Base-by-base conservation (phyloP, 2,113 vertebrate species). In the Corythoichthys haematopterus region DNA sequence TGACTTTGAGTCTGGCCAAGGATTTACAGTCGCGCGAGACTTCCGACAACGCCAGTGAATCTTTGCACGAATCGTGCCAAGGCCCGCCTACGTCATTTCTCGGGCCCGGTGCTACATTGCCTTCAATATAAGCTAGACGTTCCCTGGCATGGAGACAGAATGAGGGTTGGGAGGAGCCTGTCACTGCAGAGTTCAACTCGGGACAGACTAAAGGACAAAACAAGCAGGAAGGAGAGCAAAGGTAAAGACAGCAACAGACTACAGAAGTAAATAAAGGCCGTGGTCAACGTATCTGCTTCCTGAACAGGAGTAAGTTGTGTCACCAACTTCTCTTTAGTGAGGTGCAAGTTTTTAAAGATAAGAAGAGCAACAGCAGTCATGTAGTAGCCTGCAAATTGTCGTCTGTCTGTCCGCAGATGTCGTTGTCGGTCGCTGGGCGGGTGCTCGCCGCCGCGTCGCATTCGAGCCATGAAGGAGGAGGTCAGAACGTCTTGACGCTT, bases 191-290 rank as follows among this genome's bases (percentile, higher is more conserved):
- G 85, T 80, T 77, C 66, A 83, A 66, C 12, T 70, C 65, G 84
- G 88, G 89, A 89, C 88, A 78, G 79, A 82, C 82, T 86, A 86
- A 91, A 93, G 92, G 91, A 83, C 90, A 89, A 84, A 57, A 88
- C 83, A 65, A 79, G 61, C 70, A 62, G 71, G 48, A 76, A 78
- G 50, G 57, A 79, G 48, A 76, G 76, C 43, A 62, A 80, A 68
- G 62, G 40, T 16, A 46, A 47, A 35, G 46, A 2, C 14, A 67
- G 2, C 28, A 35, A 52, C 37, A 0, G 1, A 15, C 5, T 38
- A 11, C 14, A 56, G 62, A 57, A 37, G 45, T 28, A n/a, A 74
- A 1, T 20, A 69, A 64, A 77, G 37, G 6, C 37, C 40, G 6
- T 28, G 12, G 2, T 53, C 36, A n/a, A n/a, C n/a, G n/a, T n/a